phyloP scores from a whole-genome alignment of 1,140 invertebrate genomes.

The Drosophila truncata region DNA sequence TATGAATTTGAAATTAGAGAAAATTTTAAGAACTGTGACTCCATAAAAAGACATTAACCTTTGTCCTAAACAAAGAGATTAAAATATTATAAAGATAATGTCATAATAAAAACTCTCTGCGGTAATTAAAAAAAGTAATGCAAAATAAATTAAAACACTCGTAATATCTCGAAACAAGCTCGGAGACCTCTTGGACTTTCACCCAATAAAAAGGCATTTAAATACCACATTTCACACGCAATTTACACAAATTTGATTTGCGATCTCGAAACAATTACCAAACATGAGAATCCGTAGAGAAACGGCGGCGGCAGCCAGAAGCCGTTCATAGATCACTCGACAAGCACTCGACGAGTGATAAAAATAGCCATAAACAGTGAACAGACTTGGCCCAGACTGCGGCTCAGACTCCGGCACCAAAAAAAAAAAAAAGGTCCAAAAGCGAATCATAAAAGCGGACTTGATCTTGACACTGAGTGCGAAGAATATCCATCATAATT shows the following conservation, averaged over 20 bases:
- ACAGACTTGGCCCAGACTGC: slow-evolving; percentile 38
- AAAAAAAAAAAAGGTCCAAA: slow-evolving; percentile 48
- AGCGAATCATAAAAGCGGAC: slow-evolving; percentile 38
- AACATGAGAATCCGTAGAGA: slow-evolving; percentile 36
- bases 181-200: slow-evolving; percentile 44
- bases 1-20: slow-evolving; percentile 10
- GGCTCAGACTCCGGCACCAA: slow-evolving; percentile 10
- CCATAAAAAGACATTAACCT: slow-evolving; percentile 4
- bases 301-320: slow-evolving; percentile 45
- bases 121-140: background rate
- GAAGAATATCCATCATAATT: slow-evolving; percentile 48
- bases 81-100: background rate
- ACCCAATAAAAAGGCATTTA: slow-evolving; percentile 8
- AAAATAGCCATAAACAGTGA: slow-evolving; percentile 63
- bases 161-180: slow-evolving; percentile 22
- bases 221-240: slow-evolving; percentile 20
- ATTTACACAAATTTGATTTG: slow-evolving; percentile 40
- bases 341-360: slow-evolving; percentile 57
- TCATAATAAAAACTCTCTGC: background rate
- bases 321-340: slow-evolving; percentile 60
- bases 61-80: slow-evolving; percentile 2
- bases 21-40: slow-evolving; percentile 17
- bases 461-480: slow-evolving; percentile 72
- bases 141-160: background rate
- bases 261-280: slow-evolving; percentile 35